These are phyloP conservation scores for Asbolus verrucosus DNA, from an alignment of 1,140 invertebrate species.

Conservation along the genomic window DNA sequence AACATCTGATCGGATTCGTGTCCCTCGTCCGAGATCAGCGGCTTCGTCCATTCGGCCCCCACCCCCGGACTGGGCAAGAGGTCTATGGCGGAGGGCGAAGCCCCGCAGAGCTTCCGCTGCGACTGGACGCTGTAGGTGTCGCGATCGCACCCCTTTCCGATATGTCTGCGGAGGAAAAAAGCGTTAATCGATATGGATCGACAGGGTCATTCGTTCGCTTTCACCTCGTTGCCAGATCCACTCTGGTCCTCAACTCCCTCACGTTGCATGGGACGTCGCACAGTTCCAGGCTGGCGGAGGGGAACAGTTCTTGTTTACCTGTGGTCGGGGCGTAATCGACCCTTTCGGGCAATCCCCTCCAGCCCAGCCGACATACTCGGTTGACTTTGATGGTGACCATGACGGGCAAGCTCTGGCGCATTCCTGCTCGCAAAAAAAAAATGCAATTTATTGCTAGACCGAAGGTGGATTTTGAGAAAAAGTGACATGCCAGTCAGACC, in stretches of 20 bases:
- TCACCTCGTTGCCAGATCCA: constrained; percentile 72
- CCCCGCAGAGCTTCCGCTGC: constrained; percentile 90
- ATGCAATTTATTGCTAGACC: too few species aligned
- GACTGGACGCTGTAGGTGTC: constrained; percentile 91
- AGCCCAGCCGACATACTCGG: constrained; percentile 69
- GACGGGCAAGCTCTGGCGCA: constrained; percentile 88
- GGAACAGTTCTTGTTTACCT: constrained; percentile 83
- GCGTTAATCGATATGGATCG: too few species aligned
- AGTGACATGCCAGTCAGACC: too few species aligned
- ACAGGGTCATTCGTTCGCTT: too few species aligned
- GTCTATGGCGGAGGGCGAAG: constrained; percentile 75
- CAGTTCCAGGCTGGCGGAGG: constrained; percentile 86
- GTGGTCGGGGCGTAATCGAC: constrained; percentile 92
- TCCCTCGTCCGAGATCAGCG: constrained; percentile 90
- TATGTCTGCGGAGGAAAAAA: constrained; percentile 77
- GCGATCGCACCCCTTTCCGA: constrained; percentile 91
- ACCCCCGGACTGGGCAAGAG: constrained; percentile 87
- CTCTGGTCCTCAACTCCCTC: constrained; percentile 74
- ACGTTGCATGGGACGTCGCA: constrained; percentile 87
- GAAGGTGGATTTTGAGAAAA: too few species aligned
- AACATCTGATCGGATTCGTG: constrained; percentile 92
- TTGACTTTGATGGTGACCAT: constrained; percentile 95
- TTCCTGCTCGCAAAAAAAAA: constrained; percentile 70
- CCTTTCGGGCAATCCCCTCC: constrained; percentile 84
- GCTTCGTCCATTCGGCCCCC: constrained; percentile 87